Base-by-base conservation (phyloP, 2,113 vertebrate species). In the Aix galericulata region DNA sequence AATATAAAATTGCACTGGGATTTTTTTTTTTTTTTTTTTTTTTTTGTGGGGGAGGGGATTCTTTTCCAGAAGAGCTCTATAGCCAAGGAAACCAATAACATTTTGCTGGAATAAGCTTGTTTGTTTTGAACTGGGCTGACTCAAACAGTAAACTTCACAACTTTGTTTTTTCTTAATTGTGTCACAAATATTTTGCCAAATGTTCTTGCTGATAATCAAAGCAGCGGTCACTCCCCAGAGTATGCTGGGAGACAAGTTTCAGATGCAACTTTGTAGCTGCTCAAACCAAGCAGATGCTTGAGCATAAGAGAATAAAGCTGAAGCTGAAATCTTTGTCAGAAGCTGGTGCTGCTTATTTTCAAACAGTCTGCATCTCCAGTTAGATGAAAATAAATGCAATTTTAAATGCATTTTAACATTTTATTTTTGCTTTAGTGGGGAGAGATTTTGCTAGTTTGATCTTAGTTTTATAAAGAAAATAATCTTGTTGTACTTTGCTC, bases 81-180 rank as follows among this genome's bases (percentile, higher is more conserved):
- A 96, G 94, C 86, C 91, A 96, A 97, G 88, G 92, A 96, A 96
- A 95, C 91, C 80, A 91, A 89, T 91, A 95, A 96, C 80, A 94
- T 95, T 96, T 92, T 92, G 69, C 58, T 95, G 91, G 87, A 93
- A 82, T 66, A 73, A 84, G 81, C 89, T 95, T 95, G 58, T 87
- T 95, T 97, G 89, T 85, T 96, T 95, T 95, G 94, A 95, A 82
- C 50, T 32, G 44, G n/a, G 40, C 86, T 95, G 93, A 94, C 50
- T 92, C 80, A 79, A 94, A 89, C 91, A 84, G 86, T 91, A 96
- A 96, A 92, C 80, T 91, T 96, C 93, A 95, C 83, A 96, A 88
- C 55, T 96, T 92, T 86, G 66, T 78, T 93, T 95, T 92, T 78
- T 64, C 90, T 93, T 94, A 92, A 87, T 94, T 96, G 59, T 55